Evolutionary conservation across 2,797 vertebrate species (phyloP), one percentile per base, ranked within the genome.

Genomic region (Notolabrus celidotus): DNA sequence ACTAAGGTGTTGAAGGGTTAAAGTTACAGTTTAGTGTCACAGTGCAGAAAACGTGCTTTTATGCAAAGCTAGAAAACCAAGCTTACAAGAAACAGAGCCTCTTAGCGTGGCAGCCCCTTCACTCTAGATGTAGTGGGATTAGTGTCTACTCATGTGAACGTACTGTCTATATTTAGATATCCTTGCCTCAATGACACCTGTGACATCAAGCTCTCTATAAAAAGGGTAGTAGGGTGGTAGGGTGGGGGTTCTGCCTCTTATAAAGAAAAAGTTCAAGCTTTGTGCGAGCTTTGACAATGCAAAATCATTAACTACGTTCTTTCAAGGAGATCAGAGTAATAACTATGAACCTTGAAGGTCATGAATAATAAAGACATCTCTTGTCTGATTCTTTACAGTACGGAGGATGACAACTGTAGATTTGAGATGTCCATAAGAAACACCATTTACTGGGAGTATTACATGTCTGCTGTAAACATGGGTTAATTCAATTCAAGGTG

Each of bases 151-250:
- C 55, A 45, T 60, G 47, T 47, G 45, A 58, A 15, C 29, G 27
- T 34, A 31, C 46, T 7, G 19, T 86, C 77, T 87, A 87, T 80
- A 82, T 77, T 69, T 77, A 87, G 67, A 50, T 63, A 49, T 71
- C 72, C 76, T 71, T 29, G 50, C 16, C 14, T 79, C 54, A 52
- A 69, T 34, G 53, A 42, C 65, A 43, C 43, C 17, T 57, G 38
- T 71, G 76, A 68, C 17, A 39, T 22, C 56, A 77, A 23, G 23
- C 55, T 60, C 57, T 10, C 10, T 71, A 39, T n/a, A 71, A 25
- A 25, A 54, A 7, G 2, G 22, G 17, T 31, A 7, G 25, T 27
- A 29, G 29, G 7, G 29, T 31, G 17, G 2, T n/a, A 11, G 34
- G 9, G 6, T 1, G 50, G 17, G 20, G 10, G 4, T 51, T 43